A percentile compares a stretch with the other conserved stretches of the same genome.
phyloP scores from a whole-genome alignment of 2,888 invertebrate genomes.

The Brachycybe producta region DNA sequence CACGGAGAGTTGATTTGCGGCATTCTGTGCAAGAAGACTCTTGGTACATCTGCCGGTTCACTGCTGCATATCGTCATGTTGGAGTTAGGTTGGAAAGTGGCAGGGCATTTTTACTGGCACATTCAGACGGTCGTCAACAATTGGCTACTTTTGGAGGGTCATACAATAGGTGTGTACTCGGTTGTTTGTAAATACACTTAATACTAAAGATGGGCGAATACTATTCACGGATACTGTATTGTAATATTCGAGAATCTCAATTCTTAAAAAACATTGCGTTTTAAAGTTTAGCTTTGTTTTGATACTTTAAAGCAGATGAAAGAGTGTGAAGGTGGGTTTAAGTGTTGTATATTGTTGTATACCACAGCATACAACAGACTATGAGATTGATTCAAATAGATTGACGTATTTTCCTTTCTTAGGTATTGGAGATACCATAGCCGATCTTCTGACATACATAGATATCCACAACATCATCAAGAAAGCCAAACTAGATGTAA shows the following conservation, averaged over 20 bases:
- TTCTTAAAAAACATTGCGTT: too few relatives aligned
- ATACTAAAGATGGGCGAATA: too few relatives aligned
- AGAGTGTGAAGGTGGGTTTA: too few relatives aligned
- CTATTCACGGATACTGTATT: too few relatives aligned
- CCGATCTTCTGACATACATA: conserved; percentile 94
- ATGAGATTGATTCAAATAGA: too few relatives aligned
- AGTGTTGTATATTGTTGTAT: too few relatives aligned
- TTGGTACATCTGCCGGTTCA: conserved; percentile 95
- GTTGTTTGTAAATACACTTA: too few relatives aligned
- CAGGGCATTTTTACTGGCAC: conserved; percentile 79
- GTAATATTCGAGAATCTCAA: too few relatives aligned
- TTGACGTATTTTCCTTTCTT: neutral
- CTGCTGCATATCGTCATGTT: conserved; percentile 93
- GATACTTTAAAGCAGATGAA: too few relatives aligned
- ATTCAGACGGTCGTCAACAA: conserved; percentile 98
- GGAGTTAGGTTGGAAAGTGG: conserved; percentile 87
- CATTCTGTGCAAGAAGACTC: conserved; percentile 92
- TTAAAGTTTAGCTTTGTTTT: too few relatives aligned
- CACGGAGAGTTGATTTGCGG: conserved; percentile 96
- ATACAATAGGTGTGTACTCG: conserved; percentile 30
- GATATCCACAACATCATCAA: conserved; percentile 97
- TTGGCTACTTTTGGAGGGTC: conserved; percentile 86
- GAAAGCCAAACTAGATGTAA: conserved; percentile 98
- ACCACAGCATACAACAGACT: too few relatives aligned
- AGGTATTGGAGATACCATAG: conserved; percentile 98